A percentile compares a stretch with the other conserved stretches of the same genome.
phyloP scores from a whole-genome alignment of 2,888 invertebrate species.

The Pristionchus mayeri region DNA sequence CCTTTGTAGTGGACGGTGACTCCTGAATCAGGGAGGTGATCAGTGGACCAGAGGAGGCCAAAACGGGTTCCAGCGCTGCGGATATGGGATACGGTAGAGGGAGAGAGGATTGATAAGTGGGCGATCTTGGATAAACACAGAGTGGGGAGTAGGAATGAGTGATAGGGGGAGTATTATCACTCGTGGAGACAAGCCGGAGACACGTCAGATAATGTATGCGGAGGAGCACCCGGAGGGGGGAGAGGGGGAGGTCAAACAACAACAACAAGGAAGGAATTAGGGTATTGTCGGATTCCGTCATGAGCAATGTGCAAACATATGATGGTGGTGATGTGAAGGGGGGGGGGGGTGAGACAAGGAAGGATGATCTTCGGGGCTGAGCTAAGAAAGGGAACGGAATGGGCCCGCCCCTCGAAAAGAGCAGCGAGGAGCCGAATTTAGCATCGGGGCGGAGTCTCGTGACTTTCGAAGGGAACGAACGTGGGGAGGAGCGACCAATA shows the following conservation, averaged over 20 bases:
- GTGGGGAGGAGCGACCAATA: slow-evolving; percentile 9
- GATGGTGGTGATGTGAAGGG: background rate
- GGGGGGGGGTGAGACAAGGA: background rate
- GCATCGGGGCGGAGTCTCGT: slow-evolving; percentile 40
- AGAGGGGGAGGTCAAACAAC: slow-evolving; percentile 33
- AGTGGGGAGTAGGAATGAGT: background rate
- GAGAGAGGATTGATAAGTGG: slow-evolving; percentile 4
- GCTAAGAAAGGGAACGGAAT: background rate
- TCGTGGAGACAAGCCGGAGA: background rate
- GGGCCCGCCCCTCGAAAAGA: background rate
- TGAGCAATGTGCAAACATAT: background rate
- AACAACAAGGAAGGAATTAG: background rate
- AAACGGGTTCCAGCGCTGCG: slow-evolving; percentile 27
- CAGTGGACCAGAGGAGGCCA: background rate
- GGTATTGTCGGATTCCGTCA: background rate
- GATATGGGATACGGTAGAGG: slow-evolving; percentile 15
- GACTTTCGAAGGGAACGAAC: slow-evolving; percentile 25
- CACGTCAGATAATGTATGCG: slow-evolving; percentile 33
- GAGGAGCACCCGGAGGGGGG: background rate
- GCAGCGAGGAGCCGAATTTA: slow-evolving; percentile 38
- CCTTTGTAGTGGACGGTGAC: background rate
- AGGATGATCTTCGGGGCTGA: slow-evolving; percentile 22
- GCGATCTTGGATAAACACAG: slow-evolving; percentile 24
- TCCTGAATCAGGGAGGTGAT: background rate
- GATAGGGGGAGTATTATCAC: too few relatives aligned